phyloP scores from a whole-genome alignment of 2,888 invertebrate species.

The Synergus japonicus region DNA sequence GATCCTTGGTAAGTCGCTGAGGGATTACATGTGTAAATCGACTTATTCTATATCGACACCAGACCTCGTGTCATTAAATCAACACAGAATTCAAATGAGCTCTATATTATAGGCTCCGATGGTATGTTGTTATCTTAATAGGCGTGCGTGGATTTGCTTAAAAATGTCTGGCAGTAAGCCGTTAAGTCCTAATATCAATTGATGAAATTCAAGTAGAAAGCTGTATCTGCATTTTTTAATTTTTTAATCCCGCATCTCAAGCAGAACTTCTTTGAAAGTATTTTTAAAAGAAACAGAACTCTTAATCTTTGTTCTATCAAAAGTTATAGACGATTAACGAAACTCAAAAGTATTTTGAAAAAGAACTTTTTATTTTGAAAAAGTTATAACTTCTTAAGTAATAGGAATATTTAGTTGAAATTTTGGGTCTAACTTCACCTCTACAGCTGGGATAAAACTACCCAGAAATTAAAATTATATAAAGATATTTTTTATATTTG shows the following conservation, averaged over 20 bases:
- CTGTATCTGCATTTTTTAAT: background rate
- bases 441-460: background rate
- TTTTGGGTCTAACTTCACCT: background rate
- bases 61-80: slow-evolving; percentile 39
- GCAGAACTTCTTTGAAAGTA: background rate
- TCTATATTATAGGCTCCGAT: slow-evolving; percentile 11
- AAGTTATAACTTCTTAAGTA: background rate
- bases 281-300: background rate
- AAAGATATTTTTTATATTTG: background rate
- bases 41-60: slow-evolving; percentile 28
- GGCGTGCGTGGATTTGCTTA: slow-evolving; percentile 35
- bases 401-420: background rate
- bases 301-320: too few relatives aligned
- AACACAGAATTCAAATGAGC: slow-evolving; percentile 38
- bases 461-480: background rate
- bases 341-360: background rate
- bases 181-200: slow-evolving; percentile 22
- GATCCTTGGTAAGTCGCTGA: slow-evolving; percentile 29
- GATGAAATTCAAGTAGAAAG: slow-evolving; percentile 23
- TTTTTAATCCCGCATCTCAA: background rate
- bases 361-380: background rate
- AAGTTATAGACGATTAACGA: background rate
- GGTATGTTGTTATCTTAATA: slow-evolving; percentile 34
- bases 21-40: slow-evolving; percentile 39
- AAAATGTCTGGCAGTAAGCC: slow-evolving; percentile 33